Evolutionary conservation across 2,113 vertebrate genomes (phyloP), one percentile per base, ranked within the genome.

Genomic region (Callipepla squamata): DNA sequence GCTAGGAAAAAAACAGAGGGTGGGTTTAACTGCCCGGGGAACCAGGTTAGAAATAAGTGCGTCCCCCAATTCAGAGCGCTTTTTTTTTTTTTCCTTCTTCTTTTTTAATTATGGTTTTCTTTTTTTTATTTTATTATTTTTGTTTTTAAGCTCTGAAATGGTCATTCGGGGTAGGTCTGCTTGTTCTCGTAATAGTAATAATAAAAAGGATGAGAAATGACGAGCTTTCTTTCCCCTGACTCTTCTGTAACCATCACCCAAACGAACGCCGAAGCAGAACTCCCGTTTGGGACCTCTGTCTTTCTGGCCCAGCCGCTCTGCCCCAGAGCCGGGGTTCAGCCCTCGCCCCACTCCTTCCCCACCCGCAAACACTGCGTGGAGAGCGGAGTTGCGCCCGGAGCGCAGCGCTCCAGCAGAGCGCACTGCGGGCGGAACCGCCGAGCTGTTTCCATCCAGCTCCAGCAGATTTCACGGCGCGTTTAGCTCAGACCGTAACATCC

Each of bases 401-500:
- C 92, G 40, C 6, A 70, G 77, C 82, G 55, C 81, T 91, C 91
- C 74, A 90, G 66, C 58, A 68, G 65, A 90, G 77, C 13, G 3
- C 32, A 93, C 48, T 50, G 87, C 11, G 4, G 82, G 79, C 14
- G 4, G 91, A 94, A 92, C 57, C 67, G 11, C 30, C 5, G 76
- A 34, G 79, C 92, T 57, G 51, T 72, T 94, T 90, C 91, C 80
- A 25, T 90, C 45, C 47, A 88, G 85, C 87, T 83, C 68, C 38
- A 53, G 66, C 80, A 92, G 89, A 96, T 96, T 96, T 95, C 93
- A 96, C 69, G 82, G 69, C 50, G 34, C 58, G 85, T 95, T 95
- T 94, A 95, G 82, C 51, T 86, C 93, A 94, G 88, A 95, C 93
- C 90, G 68, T 94, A 94, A 94, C 87, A 94, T 93, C 59, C 89